A percentile compares a stretch with the other conserved stretches of the same genome.
Conservation (phyloP, 1,140 invertebrate genomes). For the Phocides pigmalion region DNA sequence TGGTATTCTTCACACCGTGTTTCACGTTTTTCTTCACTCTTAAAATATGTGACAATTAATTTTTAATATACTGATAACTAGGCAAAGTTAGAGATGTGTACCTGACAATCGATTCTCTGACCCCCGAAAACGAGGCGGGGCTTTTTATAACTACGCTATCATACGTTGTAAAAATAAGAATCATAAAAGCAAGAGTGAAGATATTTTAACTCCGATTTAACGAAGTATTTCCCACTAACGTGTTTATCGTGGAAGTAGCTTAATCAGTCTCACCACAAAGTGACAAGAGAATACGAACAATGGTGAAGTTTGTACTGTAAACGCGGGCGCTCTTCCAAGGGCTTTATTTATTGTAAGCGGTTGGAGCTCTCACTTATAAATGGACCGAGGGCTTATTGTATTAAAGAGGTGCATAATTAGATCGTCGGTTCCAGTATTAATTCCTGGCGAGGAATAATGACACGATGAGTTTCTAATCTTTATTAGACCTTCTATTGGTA, state of each 20-base stretch:
- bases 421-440: neutral
- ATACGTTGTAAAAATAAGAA: too few species aligned
- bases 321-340: constrained; percentile 1
- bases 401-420: constrained; percentile 2
- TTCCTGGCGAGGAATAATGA: neutral
- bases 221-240: constrained; percentile 29
- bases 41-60: too few species aligned
- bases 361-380: constrained; percentile 4
- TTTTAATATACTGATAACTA: too few species aligned
- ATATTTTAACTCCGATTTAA: neutral
- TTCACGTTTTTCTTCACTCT: too few species aligned
- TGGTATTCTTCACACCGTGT: too few species aligned
- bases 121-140: too few species aligned
- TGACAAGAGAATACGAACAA: constrained; percentile 4
- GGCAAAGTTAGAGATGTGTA: too few species aligned
- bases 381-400: constrained; percentile 4
- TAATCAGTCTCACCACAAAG: neutral
- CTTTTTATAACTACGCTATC: too few species aligned
- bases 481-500: neutral
- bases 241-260: neutral
- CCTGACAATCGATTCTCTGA: too few species aligned
- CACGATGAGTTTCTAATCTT: neutral
- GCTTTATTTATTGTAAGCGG: constrained; percentile 5
- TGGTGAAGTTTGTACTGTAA: neutral
- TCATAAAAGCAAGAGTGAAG: too few species aligned